Evolutionary conservation across 2,888 invertebrate genomes (phyloP).

Genomic region (Aricia artaxerxes): DNA sequence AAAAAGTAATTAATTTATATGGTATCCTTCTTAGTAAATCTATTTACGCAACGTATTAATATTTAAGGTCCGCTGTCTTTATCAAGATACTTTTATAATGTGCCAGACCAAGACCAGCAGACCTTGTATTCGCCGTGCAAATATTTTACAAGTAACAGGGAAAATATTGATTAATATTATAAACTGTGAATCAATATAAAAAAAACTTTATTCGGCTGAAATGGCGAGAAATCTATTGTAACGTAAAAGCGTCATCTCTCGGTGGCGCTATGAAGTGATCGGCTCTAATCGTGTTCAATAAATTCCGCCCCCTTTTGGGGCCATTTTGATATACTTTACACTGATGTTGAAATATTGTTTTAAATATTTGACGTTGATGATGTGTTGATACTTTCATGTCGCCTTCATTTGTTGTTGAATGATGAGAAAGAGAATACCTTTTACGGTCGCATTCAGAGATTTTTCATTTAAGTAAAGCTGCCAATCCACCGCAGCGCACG

Average conservation of each 20-base stretch:
- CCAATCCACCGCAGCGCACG: too few relatives aligned
- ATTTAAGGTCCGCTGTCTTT: not conserved
- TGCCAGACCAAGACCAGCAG: not conserved
- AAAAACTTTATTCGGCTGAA: not conserved
- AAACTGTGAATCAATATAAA: not conserved
- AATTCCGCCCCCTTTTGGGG: conserved; percentile 41
- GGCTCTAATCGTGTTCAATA: conserved; percentile 55
- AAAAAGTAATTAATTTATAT: not conserved
- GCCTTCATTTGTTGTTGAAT: conserved; percentile 7
- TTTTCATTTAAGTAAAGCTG: not conserved
- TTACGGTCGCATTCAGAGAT: not conserved
- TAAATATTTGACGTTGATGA: conserved; percentile 24
- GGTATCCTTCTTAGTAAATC: not conserved
- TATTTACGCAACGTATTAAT: not conserved
- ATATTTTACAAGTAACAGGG: not conserved
- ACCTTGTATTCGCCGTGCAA: not conserved
- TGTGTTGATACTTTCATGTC: conserved; percentile 41
- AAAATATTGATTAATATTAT: not conserved
- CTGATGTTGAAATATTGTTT: conserved; percentile 27
- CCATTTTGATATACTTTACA: conserved; percentile 46
- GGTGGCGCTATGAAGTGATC: conserved; percentile 9
- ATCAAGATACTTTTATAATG: not conserved
- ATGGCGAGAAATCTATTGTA: not conserved
- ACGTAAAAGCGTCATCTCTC: conserved; percentile 23
- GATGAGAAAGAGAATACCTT: not conserved